Base-by-base conservation (phyloP, 2,113 vertebrate genomes). In the Castor canadensis region DNA sequence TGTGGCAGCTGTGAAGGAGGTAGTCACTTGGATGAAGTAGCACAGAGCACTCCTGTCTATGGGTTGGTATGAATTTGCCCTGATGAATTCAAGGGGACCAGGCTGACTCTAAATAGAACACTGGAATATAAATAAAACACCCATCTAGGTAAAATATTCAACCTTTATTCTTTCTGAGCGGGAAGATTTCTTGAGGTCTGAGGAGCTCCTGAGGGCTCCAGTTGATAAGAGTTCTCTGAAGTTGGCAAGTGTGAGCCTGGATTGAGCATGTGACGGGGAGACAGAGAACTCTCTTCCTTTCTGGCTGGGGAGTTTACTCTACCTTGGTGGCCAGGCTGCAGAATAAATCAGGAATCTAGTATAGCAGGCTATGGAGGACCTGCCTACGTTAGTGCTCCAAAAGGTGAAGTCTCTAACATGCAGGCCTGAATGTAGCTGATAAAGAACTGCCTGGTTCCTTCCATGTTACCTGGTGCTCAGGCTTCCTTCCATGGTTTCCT, bases 111-210 rank as follows among this genome's bases (percentile, higher is more conserved):
- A 47, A 88, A 52, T 19, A 64, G 87, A 93, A 52, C 73, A n/a
- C 35, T 64, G n/a, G 60, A 28, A 86, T 86, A 84, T 89, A 71
- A 93, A 49, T 88, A 62, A 85, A 73, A 76, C n/a, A 28, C 43
- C 19, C 35, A 45, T 76, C 52, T 60, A 52, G 66, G 43, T 49
- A 49, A 52, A 10, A 28, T 56, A 52, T 43, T 52, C 49, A 81
- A 22, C 16, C 58, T 72, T 60, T 54, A 28, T 66, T 72, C 30
- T 40, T 82, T 64, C 26, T 52, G 56, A 83, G 62, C 3, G 58
- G 54, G 17, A 13, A 35, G 19, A 17, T 83, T 73, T 89, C 47
- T 38, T 30, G 56, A 69, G 17, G 26, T 30, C 60, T 58, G 49
- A 75, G 77, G 40, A 86, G 43, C 30, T 43, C 88, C 60, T 0